Evolutionary conservation across 2,113 vertebrate genomes (phyloP), one percentile per base, ranked within the genome.

Genomic region (Hassar affinis): DNA sequence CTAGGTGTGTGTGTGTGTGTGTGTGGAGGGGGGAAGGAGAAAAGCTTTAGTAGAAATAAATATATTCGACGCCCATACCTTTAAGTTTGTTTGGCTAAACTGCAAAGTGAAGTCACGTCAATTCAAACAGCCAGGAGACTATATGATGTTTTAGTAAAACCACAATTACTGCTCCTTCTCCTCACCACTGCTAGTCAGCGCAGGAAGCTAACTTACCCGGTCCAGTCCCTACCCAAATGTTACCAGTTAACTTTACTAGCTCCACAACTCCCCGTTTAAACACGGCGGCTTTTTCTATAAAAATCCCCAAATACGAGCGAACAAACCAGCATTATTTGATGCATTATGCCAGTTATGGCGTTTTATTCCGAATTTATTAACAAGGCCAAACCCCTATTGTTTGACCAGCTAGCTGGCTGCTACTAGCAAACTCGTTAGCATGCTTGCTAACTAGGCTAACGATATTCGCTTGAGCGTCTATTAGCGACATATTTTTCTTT

Each of bases 351-450:
- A 52, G 4, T 52, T 54, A 14, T 68, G n/a, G 9, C 5, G 33
- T 33, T 35, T 52, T 66, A 79, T 79, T 42, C 54, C 56, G 42
- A 45, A 69, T 69, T 71, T 69, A 72, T 80, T 71, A 61, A 18
- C 74, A n/a, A 80, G 66, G 78, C 27, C 82, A 62, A 68, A 77
- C 30, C 81, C 66, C 86, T 83, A 83, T 87, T 87, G 86, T 87
- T 85, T 85, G 80, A 76, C 38, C 74, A 54, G 84, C 72, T 84
- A 84, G 71, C 71, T 82, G 66, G 35, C 12, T 17, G 35, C 35
- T 22, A 62, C 74, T 83, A 83, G 86, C 84, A 66, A 84, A 85
- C 59, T 83, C 71, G 84, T 85, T 87, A 87, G 84, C 84, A 51
- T 61, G 68, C 25, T 61, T 52, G 72, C 82, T 81, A 56, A 57